Evolutionary conservation across 1,140 invertebrate genomes (phyloP).

Genomic region (Eriosoma lanigerum): DNA sequence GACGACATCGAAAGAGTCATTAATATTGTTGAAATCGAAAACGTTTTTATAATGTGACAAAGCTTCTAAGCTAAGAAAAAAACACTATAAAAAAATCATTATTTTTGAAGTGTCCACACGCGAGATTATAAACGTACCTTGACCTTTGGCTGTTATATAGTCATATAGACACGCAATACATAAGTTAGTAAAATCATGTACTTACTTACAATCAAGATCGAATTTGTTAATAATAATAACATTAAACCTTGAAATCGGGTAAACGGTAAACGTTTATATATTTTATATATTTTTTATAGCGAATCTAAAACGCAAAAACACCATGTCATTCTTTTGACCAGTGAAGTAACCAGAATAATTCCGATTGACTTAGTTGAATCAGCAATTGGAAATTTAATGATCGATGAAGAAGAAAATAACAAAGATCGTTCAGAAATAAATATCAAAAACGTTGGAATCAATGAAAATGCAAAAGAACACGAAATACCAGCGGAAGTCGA

Average conservation of each 20-base stretch:
- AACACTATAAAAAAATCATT: constrained; percentile 4
- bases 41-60: background rate
- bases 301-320: background rate
- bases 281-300: constrained; percentile 16
- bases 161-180: constrained; percentile 5
- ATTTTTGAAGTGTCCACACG: background rate
- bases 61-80: constrained; percentile 12
- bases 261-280: too few relatives aligned
- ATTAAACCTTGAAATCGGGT: background rate
- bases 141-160: constrained; percentile 12
- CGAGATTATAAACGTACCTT: background rate
- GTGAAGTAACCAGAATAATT: constrained; percentile 5
- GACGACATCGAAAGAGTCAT: background rate
- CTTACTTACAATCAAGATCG: background rate
- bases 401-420: background rate
- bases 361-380: constrained; percentile 9
- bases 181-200: constrained; percentile 7
- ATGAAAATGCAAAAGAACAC: background rate
- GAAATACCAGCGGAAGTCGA: background rate
- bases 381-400: background rate
- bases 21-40: background rate
- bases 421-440: background rate
- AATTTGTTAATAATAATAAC: background rate
- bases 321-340: constrained; percentile 2
- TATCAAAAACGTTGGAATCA: background rate